phyloP scores from a whole-genome alignment of 2,888 invertebrate species.

The Caenorhabditis sp. region DNA sequence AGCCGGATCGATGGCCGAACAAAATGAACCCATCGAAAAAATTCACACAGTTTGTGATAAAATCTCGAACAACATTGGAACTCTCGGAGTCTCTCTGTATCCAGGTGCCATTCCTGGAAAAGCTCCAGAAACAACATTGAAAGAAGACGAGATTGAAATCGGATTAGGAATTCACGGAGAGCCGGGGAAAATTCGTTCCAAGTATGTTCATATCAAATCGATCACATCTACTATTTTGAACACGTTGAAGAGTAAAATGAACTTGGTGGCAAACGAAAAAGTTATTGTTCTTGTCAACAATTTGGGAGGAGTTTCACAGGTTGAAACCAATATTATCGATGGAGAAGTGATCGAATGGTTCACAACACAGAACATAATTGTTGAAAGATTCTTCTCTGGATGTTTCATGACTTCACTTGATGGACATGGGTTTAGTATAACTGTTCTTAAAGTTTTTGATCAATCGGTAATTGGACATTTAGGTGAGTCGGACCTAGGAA shows the following conservation, averaged over 20 bases:
- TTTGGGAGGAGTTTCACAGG: slow-evolving; percentile 79
- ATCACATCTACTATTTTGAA: slow-evolving; percentile 72
- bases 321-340: slow-evolving; percentile 81
- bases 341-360: slow-evolving; percentile 78
- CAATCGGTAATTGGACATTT: slow-evolving; percentile 42
- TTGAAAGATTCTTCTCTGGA: slow-evolving; percentile 71
- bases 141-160: slow-evolving; percentile 77
- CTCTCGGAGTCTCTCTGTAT: slow-evolving; percentile 79
- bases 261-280: slow-evolving; percentile 50
- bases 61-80: slow-evolving; percentile 73
- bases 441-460: slow-evolving; percentile 74
- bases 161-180: slow-evolving; percentile 72
- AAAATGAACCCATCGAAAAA: slow-evolving; percentile 75
- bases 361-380: slow-evolving; percentile 55
- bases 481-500: no score
- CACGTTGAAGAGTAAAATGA: slow-evolving; percentile 72
- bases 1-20: slow-evolving; percentile 81
- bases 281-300: slow-evolving; percentile 82
- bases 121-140: slow-evolving; percentile 77
- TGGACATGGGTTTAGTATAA: slow-evolving; percentile 82
- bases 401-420: slow-evolving; percentile 78
- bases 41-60: slow-evolving; percentile 72
- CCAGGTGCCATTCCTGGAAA: slow-evolving; percentile 79
- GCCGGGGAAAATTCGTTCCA: slow-evolving; percentile 75
- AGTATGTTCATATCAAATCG: slow-evolving; percentile 71